Base-by-base conservation (phyloP, 1,140 invertebrate species). In the Nasonia longicornis region DNA sequence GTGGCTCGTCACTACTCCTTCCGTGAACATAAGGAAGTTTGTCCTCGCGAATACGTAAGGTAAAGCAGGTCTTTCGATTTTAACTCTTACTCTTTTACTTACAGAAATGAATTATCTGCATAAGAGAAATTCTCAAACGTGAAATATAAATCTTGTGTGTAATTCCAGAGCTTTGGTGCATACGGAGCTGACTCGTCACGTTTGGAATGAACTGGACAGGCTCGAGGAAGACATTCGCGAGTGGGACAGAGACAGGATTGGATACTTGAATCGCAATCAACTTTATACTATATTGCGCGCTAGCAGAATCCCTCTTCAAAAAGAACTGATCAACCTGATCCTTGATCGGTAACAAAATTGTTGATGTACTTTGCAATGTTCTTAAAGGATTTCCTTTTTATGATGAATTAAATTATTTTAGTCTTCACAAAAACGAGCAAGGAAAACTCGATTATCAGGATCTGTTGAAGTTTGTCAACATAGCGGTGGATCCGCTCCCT, bases 151-250 rank as follows among this genome's bases (percentile, higher is more conserved):
- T 42, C 38, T 42, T 42, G 7, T 42, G 8, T 42, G 38, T 74
- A 11, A 45, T 80, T 63, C 12, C 81, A 93, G 93, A 79, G 87
- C 90, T 72, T 87, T 95, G n/a, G 93, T 95, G 1, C 94, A 95
- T 71, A 92, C 93, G 48, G 94, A 95, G 80, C 83, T 96, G 38
- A 93, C 93, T n/a, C 92, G 94, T 3, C 90, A 91, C 3, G 85
- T 95, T 1, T 96, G 95, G 94, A 92, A 95, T 84, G 93, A 94
- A 73, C 89, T 94, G 8, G 92, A 93, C 8, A 91, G 94, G 6
- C 85, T 96, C 0, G 88, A 91, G 63, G 94, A 95, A 85, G 93
- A 93, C 80, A 91, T 96, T 45, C 83, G 91, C 45, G 92, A 94
- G 83, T 91, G 92, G 12, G 95, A 96, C 86, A 91, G 91, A 45